Percentiles rank a stretch among this genome's conserved stretches.
These are phyloP conservation scores for Zeus faber DNA, from an alignment of 2,113 vertebrate genomes.

Conservation along the genomic window DNA sequence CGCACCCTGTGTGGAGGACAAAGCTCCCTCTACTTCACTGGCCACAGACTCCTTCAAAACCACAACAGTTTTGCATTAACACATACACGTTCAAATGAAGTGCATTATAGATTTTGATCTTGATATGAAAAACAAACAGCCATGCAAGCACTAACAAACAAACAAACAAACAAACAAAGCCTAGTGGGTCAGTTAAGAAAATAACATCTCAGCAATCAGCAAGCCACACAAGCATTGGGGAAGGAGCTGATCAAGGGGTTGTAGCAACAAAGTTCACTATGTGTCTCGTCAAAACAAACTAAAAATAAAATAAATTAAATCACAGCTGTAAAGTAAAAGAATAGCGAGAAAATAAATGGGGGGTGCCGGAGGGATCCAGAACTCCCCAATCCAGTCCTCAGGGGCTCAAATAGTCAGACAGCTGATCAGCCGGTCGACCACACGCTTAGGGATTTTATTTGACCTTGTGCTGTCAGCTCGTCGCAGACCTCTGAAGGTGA, in stretches of 20 bases:
- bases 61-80: slow-evolving; percentile 21
- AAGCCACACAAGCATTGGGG: slow-evolving; percentile 7
- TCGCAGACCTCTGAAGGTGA: not conserved
- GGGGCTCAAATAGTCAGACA: slow-evolving; percentile 28
- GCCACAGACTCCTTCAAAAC: slow-evolving; percentile 56
- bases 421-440: slow-evolving; percentile 4
- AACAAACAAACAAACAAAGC: not conserved
- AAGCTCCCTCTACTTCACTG: slow-evolving; percentile 50
- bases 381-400: slow-evolving; percentile 53
- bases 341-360: not conserved
- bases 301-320: not conserved
- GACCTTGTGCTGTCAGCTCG: not conserved
- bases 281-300: too few relatives aligned
- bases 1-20: slow-evolving; percentile 40
- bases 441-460: not conserved
- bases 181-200: not conserved
- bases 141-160: not conserved
- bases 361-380: slow-evolving; percentile 3
- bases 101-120: too few relatives aligned
- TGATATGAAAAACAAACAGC: not conserved
- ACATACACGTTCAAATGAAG: not conserved
- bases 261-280: not conserved
- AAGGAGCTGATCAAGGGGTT: not conserved
- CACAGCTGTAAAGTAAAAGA: not conserved
- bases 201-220: slow-evolving; percentile 2